Conservation (phyloP, 37 sponge, comb jelly and placozoan genomes). For the Halichondria panicea region DNA sequence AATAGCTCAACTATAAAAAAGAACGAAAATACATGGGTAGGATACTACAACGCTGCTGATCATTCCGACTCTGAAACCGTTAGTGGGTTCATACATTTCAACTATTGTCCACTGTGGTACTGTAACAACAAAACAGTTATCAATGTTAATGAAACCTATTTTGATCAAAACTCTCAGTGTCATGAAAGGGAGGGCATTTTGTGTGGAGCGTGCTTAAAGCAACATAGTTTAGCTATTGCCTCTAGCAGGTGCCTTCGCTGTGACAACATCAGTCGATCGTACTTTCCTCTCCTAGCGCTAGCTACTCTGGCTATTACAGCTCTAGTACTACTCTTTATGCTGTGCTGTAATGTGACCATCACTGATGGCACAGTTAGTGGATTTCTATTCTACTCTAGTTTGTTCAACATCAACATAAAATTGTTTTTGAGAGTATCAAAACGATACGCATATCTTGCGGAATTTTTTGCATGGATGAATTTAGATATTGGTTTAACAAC, state of each 20-base stretch:
- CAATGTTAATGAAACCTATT: too few species aligned
- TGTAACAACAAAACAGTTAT: background rate
- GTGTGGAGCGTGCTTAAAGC: background rate
- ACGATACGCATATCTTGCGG: too few species aligned
- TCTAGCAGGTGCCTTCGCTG: background rate
- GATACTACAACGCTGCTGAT: too few species aligned
- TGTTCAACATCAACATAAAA: background rate
- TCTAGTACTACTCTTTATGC: background rate
- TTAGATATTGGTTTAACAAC: too few species aligned
- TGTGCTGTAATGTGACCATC: background rate
- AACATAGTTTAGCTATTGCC: background rate
- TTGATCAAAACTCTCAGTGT: background rate
- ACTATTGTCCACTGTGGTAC: background rate
- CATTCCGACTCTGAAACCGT: too few species aligned
- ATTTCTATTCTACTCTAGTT: background rate
- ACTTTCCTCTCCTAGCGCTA: background rate
- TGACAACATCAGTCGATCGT: background rate
- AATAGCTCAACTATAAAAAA: background rate
- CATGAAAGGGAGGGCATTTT: background rate
- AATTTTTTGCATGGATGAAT: too few species aligned
- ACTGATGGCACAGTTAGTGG: background rate
- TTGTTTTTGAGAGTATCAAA: background rate
- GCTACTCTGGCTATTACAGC: background rate
- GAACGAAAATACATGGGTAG: background rate
- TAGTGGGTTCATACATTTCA: too few species aligned